A percentile compares a stretch with the other conserved stretches of the same genome.
These are phyloP conservation scores for Hippoglossus stenolepis DNA, from an alignment of 2,113 vertebrate genomes.

Conservation along the genomic window DNA sequence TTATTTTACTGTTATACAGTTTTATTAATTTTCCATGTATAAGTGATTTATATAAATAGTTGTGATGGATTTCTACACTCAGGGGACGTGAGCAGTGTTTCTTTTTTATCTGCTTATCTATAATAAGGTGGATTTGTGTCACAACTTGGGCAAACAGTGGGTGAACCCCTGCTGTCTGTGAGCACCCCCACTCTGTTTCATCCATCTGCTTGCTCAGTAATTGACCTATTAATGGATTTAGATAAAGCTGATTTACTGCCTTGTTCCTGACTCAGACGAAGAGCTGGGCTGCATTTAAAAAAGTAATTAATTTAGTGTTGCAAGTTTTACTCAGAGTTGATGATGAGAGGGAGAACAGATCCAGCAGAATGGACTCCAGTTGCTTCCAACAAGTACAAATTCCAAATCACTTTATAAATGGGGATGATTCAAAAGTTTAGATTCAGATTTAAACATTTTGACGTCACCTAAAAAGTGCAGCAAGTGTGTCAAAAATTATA, in stretches of 20 bases:
- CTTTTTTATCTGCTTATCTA: too few relatives aligned
- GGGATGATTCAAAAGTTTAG: too few relatives aligned
- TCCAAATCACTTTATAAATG: background rate
- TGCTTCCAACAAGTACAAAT: background rate
- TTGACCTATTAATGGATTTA: constrained; percentile 59
- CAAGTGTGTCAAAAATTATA: too few relatives aligned
- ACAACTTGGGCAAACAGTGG: background rate
- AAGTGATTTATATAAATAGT: background rate
- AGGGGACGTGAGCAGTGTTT: background rate
- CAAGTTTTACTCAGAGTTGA: background rate
- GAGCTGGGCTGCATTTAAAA: constrained; percentile 8
- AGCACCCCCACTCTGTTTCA: constrained; percentile 13
- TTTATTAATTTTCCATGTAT: background rate
- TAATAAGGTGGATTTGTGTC: constrained; percentile 13
- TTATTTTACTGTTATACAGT: background rate
- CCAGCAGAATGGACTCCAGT: background rate
- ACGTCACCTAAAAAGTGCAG: too few relatives aligned
- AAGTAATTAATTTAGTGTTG: too few relatives aligned
- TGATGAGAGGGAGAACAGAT: background rate
- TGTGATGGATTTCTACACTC: background rate
- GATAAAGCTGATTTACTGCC: constrained; percentile 66
- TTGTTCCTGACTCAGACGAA: constrained; percentile 24
- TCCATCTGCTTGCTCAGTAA: constrained; percentile 51
- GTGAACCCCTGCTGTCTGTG: background rate
- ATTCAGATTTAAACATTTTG: too few relatives aligned